A percentile compares a stretch with the other conserved stretches of the same genome.
These are phyloP conservation scores for Heterochromis multidens DNA, from an alignment of 2,113 vertebrate genomes.

Conservation along the genomic window DNA sequence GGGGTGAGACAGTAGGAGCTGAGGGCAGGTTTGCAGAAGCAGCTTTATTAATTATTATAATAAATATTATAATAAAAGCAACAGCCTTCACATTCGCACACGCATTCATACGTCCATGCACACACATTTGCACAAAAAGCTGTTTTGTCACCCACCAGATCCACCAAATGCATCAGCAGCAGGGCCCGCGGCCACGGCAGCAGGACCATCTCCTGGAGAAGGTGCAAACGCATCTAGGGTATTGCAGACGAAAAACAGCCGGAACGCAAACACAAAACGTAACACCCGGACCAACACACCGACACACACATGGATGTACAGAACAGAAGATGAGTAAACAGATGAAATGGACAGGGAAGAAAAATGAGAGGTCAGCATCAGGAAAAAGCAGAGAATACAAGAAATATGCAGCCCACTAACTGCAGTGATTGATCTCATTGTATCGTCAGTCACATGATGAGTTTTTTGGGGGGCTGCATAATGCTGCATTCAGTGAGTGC, in stretches of 20 bases:
- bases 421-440: constrained; percentile 8
- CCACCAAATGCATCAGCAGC: constrained; percentile 96
- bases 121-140: not conserved
- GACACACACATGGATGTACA: constrained; percentile 75
- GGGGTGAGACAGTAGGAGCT: constrained; percentile 49
- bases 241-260: constrained; percentile 63
- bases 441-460: not conserved
- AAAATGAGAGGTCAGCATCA: constrained; percentile 68
- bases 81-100: not conserved
- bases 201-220: constrained; percentile 94
- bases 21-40: constrained; percentile 16
- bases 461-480: constrained; percentile 64
- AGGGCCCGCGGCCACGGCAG: constrained; percentile 85
- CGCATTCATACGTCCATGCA: not conserved
- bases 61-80: constrained; percentile 21
- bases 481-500: constrained; percentile 63
- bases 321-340: constrained; percentile 63
- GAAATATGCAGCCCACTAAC: constrained; percentile 65
- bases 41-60: no score
- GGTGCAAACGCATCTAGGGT: constrained; percentile 96
- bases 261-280: constrained; percentile 78
- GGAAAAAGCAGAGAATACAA: constrained; percentile 70
- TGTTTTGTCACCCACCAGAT: constrained; percentile 91
- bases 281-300: constrained; percentile 63
- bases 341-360: constrained; percentile 55